Evolutionary conservation across 1,140 invertebrate genomes (phyloP).

Genomic region (Procambarus virginalis): DNA sequence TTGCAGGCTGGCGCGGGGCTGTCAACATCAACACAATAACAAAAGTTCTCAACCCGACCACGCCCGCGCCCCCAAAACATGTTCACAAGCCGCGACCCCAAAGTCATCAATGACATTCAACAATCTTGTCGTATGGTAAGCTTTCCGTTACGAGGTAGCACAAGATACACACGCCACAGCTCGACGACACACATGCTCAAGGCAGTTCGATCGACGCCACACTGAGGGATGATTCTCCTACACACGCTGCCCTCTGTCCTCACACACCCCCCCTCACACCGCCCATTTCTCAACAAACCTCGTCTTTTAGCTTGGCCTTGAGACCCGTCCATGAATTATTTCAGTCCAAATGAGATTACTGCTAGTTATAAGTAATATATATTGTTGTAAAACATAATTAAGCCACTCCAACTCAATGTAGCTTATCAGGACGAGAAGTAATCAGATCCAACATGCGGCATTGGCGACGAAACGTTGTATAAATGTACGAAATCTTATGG

Average conservation of each 20-base stretch:
- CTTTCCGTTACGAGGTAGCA: neutral
- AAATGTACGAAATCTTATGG: slow-evolving; percentile 22
- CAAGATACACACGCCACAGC: neutral
- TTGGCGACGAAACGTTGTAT: neutral
- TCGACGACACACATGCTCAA: neutral
- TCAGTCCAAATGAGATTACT: too few relatives aligned
- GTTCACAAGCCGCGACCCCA: neutral
- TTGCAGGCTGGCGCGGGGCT: neutral
- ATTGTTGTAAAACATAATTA: too few relatives aligned
- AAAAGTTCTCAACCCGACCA: neutral
- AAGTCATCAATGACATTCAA: neutral
- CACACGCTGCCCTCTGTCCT: slow-evolving; percentile 4
- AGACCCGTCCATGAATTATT: too few relatives aligned
- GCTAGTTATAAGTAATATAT: too few relatives aligned
- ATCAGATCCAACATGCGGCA: too few relatives aligned
- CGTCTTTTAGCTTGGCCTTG: neutral
- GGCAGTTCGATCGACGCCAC: neutral
- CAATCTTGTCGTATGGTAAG: neutral
- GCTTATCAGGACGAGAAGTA: too few relatives aligned
- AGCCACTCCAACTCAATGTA: too few relatives aligned
- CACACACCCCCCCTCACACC: slow-evolving; percentile 1
- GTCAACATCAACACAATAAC: neutral
- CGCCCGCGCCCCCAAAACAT: neutral
- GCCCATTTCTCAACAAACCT: neutral
- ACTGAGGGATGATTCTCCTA: neutral